A percentile compares a stretch with the other conserved stretches of the same genome.
Conservation (phyloP, 1,140 invertebrate genomes). For the Brachionus rubens region DNA sequence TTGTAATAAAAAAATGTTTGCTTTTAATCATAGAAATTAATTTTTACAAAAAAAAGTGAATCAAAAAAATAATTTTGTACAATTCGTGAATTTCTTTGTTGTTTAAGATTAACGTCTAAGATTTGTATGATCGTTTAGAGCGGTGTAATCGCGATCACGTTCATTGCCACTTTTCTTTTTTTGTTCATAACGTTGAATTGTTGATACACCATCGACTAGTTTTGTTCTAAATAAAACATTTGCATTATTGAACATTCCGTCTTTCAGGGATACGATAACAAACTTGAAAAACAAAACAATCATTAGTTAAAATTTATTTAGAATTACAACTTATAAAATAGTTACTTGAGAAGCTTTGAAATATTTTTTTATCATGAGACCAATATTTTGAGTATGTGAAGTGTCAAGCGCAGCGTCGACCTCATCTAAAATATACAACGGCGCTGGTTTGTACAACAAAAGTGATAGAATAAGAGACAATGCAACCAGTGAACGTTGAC, state of each 20-base stretch:
- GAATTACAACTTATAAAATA: too few species aligned
- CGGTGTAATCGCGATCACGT: constrained; percentile 10
- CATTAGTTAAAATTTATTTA: background rate
- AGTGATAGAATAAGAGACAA: constrained; percentile 92
- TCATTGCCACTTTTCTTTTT: constrained; percentile 13
- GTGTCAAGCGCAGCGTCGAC: constrained; percentile 97
- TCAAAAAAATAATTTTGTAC: too few species aligned
- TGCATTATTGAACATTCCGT: constrained; percentile 99
- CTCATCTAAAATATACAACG: constrained; percentile 96
- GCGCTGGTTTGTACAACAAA: constrained; percentile 93
- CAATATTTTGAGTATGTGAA: constrained; percentile 98
- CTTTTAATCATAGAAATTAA: too few species aligned
- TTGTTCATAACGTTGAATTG: constrained; percentile 67
- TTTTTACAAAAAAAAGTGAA: too few species aligned
- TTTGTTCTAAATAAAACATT: constrained; percentile 93
- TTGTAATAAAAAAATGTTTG: too few species aligned
- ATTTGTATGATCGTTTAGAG: constrained; percentile 32
- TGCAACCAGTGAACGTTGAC: constrained; percentile 91
- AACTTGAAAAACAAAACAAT: constrained; percentile 68
- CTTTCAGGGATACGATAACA: constrained; percentile 95
- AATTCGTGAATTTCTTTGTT: too few species aligned
- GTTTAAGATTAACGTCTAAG: background rate
- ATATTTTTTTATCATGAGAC: constrained; percentile 86
- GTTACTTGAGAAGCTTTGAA: constrained; percentile 84
- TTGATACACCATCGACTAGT: constrained; percentile 92